phyloP scores from a whole-genome alignment of 2,113 vertebrate genomes.

The Ahaetulla prasina region DNA sequence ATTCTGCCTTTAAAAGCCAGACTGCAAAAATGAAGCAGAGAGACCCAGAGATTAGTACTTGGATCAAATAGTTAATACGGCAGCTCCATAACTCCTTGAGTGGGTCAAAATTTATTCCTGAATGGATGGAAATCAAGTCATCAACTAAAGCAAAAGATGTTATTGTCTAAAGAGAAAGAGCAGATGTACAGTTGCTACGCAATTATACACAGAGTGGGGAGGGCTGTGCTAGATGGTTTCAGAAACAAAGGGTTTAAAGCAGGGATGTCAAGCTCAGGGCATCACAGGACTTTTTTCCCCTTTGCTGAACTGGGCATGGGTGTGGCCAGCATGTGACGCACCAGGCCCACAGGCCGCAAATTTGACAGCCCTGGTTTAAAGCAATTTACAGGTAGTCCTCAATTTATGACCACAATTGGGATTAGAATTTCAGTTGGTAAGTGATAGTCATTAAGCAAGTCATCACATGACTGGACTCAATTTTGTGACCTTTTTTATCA shows the following conservation, averaged over 20 bases:
- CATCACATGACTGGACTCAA: neutral
- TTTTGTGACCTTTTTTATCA: neutral
- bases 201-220: neutral
- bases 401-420: neutral
- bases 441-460: neutral
- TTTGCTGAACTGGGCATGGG: too few species aligned
- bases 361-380: neutral
- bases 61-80: neutral
- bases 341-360: too few species aligned
- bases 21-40: slow-evolving; percentile 29
- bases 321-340: too few species aligned
- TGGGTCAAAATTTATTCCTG: neutral
- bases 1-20: slow-evolving; percentile 55
- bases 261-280: too few species aligned
- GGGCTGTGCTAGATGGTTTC: neutral
- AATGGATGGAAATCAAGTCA: neutral
- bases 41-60: neutral
- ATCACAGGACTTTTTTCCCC: too few species aligned
- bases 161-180: neutral
- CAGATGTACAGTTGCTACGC: neutral
- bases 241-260: neutral
- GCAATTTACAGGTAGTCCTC: neutral
- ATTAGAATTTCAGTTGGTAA: neutral
- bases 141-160: neutral
- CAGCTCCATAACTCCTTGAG: neutral